Evolutionary conservation across 2,797 vertebrate genomes (phyloP), one percentile per base, ranked within the genome.

Genomic region (Myoxocephalus aenaeus): DNA sequence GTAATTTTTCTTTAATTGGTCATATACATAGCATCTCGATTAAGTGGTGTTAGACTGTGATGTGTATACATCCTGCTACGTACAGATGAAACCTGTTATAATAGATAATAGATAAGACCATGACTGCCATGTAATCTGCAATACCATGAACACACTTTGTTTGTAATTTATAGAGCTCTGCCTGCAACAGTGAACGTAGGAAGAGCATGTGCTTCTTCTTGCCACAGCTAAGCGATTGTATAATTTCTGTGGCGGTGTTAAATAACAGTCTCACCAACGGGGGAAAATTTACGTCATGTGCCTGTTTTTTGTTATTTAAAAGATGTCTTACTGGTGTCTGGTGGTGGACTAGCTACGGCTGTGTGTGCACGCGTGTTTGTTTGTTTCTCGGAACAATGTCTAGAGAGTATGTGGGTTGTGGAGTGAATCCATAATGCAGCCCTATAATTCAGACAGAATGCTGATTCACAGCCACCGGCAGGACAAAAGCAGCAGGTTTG

Each of bases 401-500:
- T 81, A 40, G 79, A 87, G 85, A 76, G 77, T 61, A 58, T 71
- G 80, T 81, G 70, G 81, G 88, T 4, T 91, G 86, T 79, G 79
- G 67, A 86, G 72, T 87, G 81, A 90, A 92, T 91, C 87, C 73
- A 84, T 88, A 87, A 89, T 87, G 83, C 83, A 73, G 85, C 74
- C 65, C 75, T 69, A 80, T 85, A 88, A 91, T 89, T 92, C 89
- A 92, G 65, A 62, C 64, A 88, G 73, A 87, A 73, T 87, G 86
- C 90, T 92, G 88, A 92, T 88, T 92, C 87, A 90, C 65, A 58
- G 77, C 89, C 85, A 80, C 77, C 73, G 63, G 53, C 86, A 73
- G 78, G 79, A 85, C 75, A 74, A 83, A 77, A 75, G 82, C 79
- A 70, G 36, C 10, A 42, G 59, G 73, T 74, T 68, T 71, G 57